phyloP scores from a whole-genome alignment of 2,888 invertebrate genomes.

The Uloborus plumipes region DNA sequence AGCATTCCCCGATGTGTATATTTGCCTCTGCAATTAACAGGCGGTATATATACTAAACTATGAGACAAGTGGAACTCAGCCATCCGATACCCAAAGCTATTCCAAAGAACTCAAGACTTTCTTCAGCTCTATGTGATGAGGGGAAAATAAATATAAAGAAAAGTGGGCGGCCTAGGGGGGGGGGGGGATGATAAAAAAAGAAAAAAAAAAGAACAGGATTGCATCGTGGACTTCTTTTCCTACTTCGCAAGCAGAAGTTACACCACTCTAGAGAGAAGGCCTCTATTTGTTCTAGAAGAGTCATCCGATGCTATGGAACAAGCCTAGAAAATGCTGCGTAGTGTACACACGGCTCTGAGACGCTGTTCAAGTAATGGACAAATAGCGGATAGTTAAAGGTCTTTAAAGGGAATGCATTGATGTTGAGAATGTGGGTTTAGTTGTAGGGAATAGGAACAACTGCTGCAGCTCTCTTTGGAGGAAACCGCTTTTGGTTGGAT shows the following conservation, averaged over 20 bases:
- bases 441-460: no score
- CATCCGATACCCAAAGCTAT: no score
- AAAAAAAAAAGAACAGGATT: constrained; percentile 8
- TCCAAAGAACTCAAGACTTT: no score
- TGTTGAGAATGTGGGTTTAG: no score
- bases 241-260: constrained; percentile 43
- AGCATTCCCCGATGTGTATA: no score
- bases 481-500: no score
- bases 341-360: constrained; percentile 41
- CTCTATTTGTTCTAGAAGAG: constrained; percentile 33
- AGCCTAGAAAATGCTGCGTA: constrained; percentile 20
- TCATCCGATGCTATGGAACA: constrained; percentile 31
- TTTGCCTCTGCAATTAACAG: no score
- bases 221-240: constrained; percentile 18
- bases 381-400: constrained; percentile 21
- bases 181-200: constrained; percentile 7
- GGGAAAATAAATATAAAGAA: constrained; percentile 11
- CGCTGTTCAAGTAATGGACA: constrained; percentile 48
- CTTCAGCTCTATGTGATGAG: background rate
- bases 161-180: background rate
- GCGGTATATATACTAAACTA: no score
- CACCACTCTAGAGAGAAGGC: constrained; percentile 34
- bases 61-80: no score
- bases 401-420: no score
- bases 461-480: no score